phyloP scores from a whole-genome alignment of 2,113 vertebrate genomes.

The Pseudopodoces humilis region DNA sequence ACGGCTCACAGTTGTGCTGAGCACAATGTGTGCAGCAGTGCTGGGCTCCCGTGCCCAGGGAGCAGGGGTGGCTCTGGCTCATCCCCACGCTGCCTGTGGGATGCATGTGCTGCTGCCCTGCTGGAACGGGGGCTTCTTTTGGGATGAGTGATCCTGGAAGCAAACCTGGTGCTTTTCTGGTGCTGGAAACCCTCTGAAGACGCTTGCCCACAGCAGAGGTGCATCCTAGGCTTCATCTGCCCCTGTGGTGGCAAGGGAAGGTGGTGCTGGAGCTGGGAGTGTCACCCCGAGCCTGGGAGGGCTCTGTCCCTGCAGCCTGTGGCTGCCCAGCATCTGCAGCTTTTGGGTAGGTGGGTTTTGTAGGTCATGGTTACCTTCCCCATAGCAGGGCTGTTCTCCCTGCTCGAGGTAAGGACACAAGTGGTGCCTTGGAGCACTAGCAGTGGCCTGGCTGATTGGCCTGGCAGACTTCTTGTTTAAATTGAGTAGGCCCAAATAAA shows the following conservation, averaged over 20 bases:
- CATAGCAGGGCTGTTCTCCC: accelerated
- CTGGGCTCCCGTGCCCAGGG: neutral
- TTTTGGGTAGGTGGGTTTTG: neutral
- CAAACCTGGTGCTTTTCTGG: neutral
- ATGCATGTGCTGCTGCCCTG: accelerated
- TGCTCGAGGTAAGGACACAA: neutral
- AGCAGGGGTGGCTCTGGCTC: neutral
- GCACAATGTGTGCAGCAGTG: neutral
- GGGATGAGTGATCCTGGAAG: neutral
- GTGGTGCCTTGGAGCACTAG: neutral
- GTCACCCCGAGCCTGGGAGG: neutral
- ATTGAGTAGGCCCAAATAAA: neutral
- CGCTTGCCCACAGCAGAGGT: accelerated
- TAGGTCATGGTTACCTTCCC: neutral
- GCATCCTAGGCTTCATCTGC: neutral
- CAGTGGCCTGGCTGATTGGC: neutral
- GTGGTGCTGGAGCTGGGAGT: neutral
- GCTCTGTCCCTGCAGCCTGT: neutral
- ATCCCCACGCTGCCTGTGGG: accelerated
- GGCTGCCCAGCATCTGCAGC: neutral
- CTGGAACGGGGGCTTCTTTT: neutral
- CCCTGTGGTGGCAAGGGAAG: neutral
- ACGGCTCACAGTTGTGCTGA: accelerated
- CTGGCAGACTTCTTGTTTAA: neutral
- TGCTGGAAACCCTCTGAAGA: neutral